Percentiles rank a stretch among this genome's conserved stretches.
phyloP scores from a whole-genome alignment of 2,888 invertebrate species.

The Lycophotia porphyrea region DNA sequence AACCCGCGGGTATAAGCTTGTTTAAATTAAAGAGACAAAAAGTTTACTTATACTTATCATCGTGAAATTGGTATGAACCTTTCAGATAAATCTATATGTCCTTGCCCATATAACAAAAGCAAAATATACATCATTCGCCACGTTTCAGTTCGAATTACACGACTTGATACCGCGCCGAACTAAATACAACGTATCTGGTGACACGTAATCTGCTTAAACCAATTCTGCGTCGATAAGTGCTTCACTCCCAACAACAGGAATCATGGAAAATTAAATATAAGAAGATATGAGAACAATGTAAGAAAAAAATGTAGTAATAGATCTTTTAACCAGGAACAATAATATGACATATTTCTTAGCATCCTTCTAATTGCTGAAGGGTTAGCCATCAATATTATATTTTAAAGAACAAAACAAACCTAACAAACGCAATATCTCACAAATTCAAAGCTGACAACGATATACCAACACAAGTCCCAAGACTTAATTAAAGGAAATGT shows the following conservation, averaged over 20 bases:
- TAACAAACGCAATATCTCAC: neutral
- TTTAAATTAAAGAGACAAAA: neutral
- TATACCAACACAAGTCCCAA: conserved; percentile 1
- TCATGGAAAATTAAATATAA: too few species aligned
- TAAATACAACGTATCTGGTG: too few species aligned
- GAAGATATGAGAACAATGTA: too few species aligned
- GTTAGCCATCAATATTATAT: neutral
- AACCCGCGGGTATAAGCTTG: too few species aligned
- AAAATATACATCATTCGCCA: neutral
- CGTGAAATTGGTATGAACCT: neutral
- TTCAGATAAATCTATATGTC: neutral
- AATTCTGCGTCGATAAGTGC: too few species aligned
- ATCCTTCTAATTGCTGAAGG: neutral
- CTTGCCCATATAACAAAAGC: neutral
- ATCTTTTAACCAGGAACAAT: too few species aligned
- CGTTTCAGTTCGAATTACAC: too few species aligned
- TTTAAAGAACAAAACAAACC: neutral
- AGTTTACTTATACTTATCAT: neutral
- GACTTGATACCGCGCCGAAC: too few species aligned
- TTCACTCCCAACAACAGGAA: too few species aligned
- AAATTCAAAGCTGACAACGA: conserved; percentile 7
- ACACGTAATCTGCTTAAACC: too few species aligned
- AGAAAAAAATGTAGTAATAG: neutral
- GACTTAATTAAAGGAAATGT: conserved; percentile 45
- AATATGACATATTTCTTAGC: neutral